Evolutionary conservation across 2,797 vertebrate species (phyloP).

Genomic region (Sebastes miniatus): DNA sequence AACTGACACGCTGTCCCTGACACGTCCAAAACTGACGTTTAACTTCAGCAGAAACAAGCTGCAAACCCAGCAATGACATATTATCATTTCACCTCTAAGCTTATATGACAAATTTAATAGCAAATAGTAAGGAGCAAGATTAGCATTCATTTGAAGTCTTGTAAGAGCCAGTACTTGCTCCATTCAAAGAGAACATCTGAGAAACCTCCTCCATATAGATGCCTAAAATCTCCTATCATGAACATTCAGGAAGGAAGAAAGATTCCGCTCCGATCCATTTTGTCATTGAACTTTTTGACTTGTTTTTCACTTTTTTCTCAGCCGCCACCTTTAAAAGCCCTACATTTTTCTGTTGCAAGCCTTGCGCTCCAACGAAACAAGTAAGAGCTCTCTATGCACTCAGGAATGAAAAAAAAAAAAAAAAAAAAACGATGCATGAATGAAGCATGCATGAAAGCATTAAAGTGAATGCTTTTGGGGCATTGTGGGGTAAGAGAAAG

Average conservation of each 20-base stretch:
- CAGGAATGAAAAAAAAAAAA: background rate
- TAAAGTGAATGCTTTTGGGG: slow-evolving; percentile 35
- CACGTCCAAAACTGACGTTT: background rate
- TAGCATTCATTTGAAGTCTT: background rate
- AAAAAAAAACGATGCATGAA: slow-evolving; percentile 3
- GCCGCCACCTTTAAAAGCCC: slow-evolving; percentile 3
- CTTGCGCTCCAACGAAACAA: background rate
- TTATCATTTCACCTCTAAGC: background rate
- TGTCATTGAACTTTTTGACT: background rate
- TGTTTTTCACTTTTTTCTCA: slow-evolving; percentile 3
- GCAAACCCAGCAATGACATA: background rate
- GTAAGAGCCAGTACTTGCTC: background rate
- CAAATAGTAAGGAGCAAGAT: background rate
- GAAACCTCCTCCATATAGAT: background rate
- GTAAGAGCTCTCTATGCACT: slow-evolving; percentile 36
- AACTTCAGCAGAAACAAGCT: background rate
- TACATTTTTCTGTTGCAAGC: background rate
- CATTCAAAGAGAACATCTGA: background rate
- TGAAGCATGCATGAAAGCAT: slow-evolving; percentile 40
- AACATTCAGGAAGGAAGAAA: background rate
- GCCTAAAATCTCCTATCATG: background rate
- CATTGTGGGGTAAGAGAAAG: slow-evolving; percentile 1
- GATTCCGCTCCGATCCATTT: background rate
- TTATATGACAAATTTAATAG: background rate
- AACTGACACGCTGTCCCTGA: background rate